Conservation (phyloP, 2,797 vertebrate genomes). For the Rhynchonycteris naso region DNA sequence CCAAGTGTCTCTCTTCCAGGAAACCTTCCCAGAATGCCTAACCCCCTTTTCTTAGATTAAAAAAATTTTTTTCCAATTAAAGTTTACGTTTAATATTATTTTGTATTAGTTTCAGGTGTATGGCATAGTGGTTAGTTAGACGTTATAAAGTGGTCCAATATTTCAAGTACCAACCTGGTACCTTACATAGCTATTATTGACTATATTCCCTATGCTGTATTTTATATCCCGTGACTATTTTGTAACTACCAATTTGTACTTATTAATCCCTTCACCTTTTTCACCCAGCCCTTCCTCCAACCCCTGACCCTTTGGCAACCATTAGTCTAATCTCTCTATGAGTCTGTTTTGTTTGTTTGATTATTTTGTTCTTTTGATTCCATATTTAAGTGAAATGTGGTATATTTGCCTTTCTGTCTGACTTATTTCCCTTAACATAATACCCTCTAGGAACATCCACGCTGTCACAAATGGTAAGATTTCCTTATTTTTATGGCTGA, state of each 20-base stretch:
- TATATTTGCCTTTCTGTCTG: not conserved
- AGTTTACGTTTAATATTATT: not conserved
- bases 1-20: constrained; percentile 7
- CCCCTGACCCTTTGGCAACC: not conserved
- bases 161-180: too few species aligned
- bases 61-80: not conserved
- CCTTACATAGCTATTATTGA: too few species aligned
- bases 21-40: not conserved
- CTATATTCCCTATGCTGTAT: not conserved
- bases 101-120: not conserved
- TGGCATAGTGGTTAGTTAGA: not conserved
- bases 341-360: not conserved
- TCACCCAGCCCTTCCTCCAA: not conserved
- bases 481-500: not conserved
- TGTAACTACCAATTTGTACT: not conserved
- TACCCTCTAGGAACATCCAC: not conserved
- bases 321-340: not conserved
- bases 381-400: not conserved
- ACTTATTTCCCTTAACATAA: not conserved
- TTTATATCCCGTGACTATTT: too few species aligned
- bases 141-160: not conserved
- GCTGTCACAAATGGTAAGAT: not conserved
- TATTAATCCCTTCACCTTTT: not conserved
- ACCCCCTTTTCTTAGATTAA: not conserved
- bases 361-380: not conserved